Evolutionary conservation across 2,888 invertebrate species (phyloP), one percentile per base, ranked within the genome.

Genomic region (Chalcosyrphus nemorum): DNA sequence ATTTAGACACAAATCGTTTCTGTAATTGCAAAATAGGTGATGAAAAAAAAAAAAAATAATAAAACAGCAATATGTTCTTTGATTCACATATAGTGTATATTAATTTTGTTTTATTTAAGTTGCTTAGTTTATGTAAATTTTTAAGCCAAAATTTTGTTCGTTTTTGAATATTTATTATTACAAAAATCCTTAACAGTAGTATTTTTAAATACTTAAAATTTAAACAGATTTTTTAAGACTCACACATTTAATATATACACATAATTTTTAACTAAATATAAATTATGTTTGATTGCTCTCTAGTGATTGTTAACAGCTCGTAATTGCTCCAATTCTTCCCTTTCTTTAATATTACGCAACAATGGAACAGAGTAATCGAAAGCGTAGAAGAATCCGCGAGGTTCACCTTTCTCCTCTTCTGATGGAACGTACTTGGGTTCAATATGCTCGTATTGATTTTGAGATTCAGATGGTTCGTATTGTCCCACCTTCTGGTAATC

Each of bases 331-430:
- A 91, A 86, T 56, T 91, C 91, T 66, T 87, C 90, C 9, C 91
- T 89, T 77, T 91, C 91, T 41, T 89, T 86, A 75, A 91, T 89
- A 84, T 91, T 91, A 56, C 91, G 90, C 86, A 91, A 78, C 70
- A 91, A 80, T 4, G 90, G 94, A n/a, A 94, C 94, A 24, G 94
- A 94, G 90, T 95, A 95, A 87, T 93, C 93, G 90, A 94, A 94
- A 87, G 93, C 94, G 90, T 95, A 95, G 93, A 94, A 95, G 93
- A 95, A 95, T 61, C 95, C 95, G 88, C 93, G 93, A 59, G 95
- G 95, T 17, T 93, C 93, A 45, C 93, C 93, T 7, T 90, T 90
- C 88, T 93, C 93, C 80, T 92, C 90, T 41, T 91, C 91, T 54
- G 91, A 91, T 24, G 91, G 90, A n/a, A 90, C 89, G 81, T 91